Percentiles rank a stretch among this genome's conserved stretches.
These are phyloP conservation scores for Drosophila sordidula DNA, from an alignment of 2,888 invertebrate species.

Conservation along the genomic window DNA sequence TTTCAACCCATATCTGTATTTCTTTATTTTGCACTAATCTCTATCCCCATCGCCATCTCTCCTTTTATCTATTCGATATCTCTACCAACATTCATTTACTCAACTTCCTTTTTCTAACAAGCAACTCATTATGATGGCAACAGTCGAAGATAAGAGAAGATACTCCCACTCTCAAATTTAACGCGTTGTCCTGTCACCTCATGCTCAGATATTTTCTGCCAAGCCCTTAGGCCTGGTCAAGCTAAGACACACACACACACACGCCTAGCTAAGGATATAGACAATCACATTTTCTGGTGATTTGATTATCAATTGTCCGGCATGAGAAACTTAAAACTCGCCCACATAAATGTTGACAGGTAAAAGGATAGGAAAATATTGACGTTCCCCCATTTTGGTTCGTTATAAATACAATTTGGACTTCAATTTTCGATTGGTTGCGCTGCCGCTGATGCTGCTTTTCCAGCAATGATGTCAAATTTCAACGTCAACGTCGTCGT, in stretches of 20 bases:
- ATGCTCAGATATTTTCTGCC: background rate
- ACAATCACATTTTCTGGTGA: constrained; percentile 26
- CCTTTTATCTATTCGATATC: background rate
- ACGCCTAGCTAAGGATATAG: background rate
- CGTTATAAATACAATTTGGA: constrained; percentile 67
- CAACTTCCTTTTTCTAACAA: constrained; percentile 19
- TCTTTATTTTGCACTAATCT: too few species aligned
- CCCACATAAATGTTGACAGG: background rate
- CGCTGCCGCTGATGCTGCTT: constrained; percentile 19
- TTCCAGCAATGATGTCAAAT: constrained; percentile 58
- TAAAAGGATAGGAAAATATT: constrained; percentile 22
- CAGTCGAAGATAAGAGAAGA: background rate
- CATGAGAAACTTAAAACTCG: constrained; percentile 28
- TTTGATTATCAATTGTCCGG: constrained; percentile 61
- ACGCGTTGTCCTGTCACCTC: constrained; percentile 44
- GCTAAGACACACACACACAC: constrained; percentile 15
- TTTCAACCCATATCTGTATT: too few species aligned
- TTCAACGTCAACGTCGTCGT: constrained; percentile 59
- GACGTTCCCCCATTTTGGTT: constrained; percentile 38
- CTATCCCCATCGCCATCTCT: too few species aligned
- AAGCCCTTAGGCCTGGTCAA: constrained; percentile 24
- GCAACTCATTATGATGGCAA: constrained; percentile 17
- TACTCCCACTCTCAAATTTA: constrained; percentile 9
- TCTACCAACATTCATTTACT: background rate
- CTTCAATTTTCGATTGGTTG: constrained; percentile 64